A percentile compares a stretch with the other conserved stretches of the same genome.
phyloP scores from a whole-genome alignment of 1,140 invertebrate genomes.

The Chionoecetes opilio region DNA sequence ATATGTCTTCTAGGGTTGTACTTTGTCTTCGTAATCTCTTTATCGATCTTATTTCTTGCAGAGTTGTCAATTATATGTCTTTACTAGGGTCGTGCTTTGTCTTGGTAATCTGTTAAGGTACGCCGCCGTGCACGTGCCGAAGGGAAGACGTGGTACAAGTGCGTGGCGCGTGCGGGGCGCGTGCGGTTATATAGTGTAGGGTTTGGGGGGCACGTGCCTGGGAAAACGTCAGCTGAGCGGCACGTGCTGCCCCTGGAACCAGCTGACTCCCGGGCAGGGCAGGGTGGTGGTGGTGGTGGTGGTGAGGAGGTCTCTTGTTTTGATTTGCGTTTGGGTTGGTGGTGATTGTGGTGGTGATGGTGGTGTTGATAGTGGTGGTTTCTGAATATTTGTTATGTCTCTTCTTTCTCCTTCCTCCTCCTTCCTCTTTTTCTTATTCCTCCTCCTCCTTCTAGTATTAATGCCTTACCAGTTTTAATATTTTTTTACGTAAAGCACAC shows the following conservation, averaged over 20 bases:
- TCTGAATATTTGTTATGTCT: neutral
- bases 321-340: no score
- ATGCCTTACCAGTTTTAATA: neutral
- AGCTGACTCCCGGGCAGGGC: neutral
- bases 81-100: no score
- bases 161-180: conserved; percentile 59
- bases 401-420: neutral
- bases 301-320: neutral
- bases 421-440: neutral
- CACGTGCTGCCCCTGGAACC: neutral
- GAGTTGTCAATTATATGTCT: no score
- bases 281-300: conserved; percentile 5
- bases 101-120: no score
- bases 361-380: no score
- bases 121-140: conserved; percentile 33
- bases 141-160: conserved; percentile 55
- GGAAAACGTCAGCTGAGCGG: conserved; percentile 68
- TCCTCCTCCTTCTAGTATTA: neutral
- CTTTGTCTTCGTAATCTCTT: neutral
- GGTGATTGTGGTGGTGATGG: no score
- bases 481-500: no score
- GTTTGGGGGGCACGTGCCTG: neutral
- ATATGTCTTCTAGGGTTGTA: no score
- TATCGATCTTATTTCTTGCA: no score
- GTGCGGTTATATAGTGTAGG: conserved; percentile 70